Conservation (phyloP, 2,797 vertebrate genomes). For the Eremophila alpestris region DNA sequence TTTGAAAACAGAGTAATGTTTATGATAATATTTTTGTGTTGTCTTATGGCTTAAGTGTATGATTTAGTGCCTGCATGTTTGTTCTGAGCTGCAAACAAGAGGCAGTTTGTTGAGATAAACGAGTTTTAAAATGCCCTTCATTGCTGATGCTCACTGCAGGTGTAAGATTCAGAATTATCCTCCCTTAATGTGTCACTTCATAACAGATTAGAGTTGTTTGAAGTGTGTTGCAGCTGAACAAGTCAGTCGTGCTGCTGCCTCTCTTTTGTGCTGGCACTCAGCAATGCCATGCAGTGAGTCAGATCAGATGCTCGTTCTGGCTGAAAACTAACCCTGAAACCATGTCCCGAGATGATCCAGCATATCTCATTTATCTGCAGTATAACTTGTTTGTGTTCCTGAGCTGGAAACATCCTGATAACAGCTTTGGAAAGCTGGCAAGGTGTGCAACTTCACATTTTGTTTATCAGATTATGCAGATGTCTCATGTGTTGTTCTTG, state of each 20-base stretch:
- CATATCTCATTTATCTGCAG: slow-evolving; percentile 14
- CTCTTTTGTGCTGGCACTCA: not conserved
- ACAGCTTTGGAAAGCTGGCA: not conserved
- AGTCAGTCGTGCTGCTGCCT: not conserved
- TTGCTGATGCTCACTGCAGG: not conserved
- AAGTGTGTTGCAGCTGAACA: slow-evolving; percentile 15
- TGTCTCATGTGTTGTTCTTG: not conserved
- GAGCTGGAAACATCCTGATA: slow-evolving; percentile 30
- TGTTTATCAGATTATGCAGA: slow-evolving; percentile 25
- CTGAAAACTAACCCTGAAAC: slow-evolving; percentile 56
- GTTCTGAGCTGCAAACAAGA: not conserved
- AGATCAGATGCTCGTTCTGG: slow-evolving; percentile 10
- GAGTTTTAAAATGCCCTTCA: not conserved
- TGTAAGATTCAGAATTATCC: not conserved
- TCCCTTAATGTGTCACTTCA: not conserved
- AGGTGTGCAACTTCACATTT: not conserved
- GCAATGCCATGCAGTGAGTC: not conserved
- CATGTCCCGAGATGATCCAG: slow-evolving; percentile 13
- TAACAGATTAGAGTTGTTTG: slow-evolving; percentile 1
- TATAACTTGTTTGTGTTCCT: slow-evolving; percentile 30
- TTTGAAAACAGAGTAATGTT: not conserved
- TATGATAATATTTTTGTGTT: not conserved
- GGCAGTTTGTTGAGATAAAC: slow-evolving; percentile 3
- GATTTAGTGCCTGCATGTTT: not conserved
- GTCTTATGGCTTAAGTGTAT: not conserved